A percentile compares a stretch with the other conserved stretches of the same genome.
These are phyloP conservation scores for Capromys pilorides DNA, from an alignment of 2,797 vertebrate species.

Conservation along the genomic window DNA sequence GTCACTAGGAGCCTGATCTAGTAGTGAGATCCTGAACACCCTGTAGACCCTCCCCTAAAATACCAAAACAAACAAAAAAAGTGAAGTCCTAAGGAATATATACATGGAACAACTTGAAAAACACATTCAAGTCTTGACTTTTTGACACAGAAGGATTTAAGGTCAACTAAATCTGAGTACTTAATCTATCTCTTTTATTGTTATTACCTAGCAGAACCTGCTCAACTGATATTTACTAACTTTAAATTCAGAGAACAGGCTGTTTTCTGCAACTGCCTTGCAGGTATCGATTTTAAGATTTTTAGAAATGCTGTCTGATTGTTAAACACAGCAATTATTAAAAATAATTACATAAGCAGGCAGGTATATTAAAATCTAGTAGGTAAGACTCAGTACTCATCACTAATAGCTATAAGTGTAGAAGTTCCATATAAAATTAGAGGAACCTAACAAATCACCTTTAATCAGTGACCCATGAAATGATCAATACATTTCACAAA, in stretches of 20 bases:
- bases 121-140: background rate
- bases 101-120: constrained; percentile 1
- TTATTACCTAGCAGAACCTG: constrained; percentile 28
- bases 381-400: background rate
- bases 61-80: too few species aligned
- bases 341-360: background rate
- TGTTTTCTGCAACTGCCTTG: background rate
- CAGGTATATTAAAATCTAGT: constrained; percentile 34
- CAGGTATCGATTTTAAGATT: background rate
- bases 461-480: constrained; percentile 11
- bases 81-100: constrained; percentile 16
- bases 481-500: background rate
- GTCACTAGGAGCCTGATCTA: too few species aligned
- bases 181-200: background rate
- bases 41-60: too few species aligned
- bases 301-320: background rate
- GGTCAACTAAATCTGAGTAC: background rate
- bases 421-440: background rate
- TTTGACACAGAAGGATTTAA: background rate
- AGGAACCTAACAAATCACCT: background rate
- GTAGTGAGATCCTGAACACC: too few species aligned
- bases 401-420: background rate
- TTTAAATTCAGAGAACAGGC: background rate
- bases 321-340: background rate
- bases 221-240: background rate